A percentile compares a stretch with the other conserved stretches of the same genome.
These are phyloP conservation scores for Resseliella maxima DNA, from an alignment of 2,888 invertebrate species.

Conservation along the genomic window DNA sequence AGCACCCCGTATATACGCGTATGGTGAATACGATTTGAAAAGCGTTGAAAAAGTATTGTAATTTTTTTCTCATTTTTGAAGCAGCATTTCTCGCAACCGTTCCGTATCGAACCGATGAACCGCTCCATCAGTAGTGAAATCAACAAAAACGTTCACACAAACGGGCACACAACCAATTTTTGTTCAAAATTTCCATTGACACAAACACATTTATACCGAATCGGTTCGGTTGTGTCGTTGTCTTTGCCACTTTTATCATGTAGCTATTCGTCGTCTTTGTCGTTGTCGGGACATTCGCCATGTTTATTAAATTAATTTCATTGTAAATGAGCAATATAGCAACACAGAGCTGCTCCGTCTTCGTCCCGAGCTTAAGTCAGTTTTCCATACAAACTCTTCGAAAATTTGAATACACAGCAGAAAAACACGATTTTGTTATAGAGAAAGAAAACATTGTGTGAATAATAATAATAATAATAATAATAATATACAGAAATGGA, in stretches of 20 bases:
- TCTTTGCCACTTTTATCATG: conserved; percentile 49
- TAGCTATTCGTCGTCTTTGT: conserved; percentile 53
- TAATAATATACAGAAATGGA: background rate
- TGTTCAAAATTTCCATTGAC: conserved; percentile 41
- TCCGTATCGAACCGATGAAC: conserved; percentile 49
- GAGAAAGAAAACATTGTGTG: background rate
- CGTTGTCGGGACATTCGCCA: conserved; percentile 52
- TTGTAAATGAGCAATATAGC: conserved; percentile 51
- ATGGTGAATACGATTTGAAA: background rate
- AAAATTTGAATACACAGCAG: background rate
- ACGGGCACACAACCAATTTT: conserved; percentile 46
- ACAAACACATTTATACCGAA: conserved; percentile 26
- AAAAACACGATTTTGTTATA: background rate
- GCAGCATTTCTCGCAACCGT: conserved; percentile 54
- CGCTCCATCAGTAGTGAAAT: conserved; percentile 51
- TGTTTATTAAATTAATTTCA: conserved; percentile 51
- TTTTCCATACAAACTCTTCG: conserved; percentile 39
- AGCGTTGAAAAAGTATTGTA: background rate
- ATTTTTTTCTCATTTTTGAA: too few relatives aligned
- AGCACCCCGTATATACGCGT: too few relatives aligned
- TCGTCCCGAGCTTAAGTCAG: conserved; percentile 51
- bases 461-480: background rate
- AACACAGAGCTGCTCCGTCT: conserved; percentile 39
- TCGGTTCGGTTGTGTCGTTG: conserved; percentile 51
- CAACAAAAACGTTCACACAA: conserved; percentile 34